A percentile compares a stretch with the other conserved stretches of the same genome.
These are phyloP conservation scores for Anticlea derivata DNA, from an alignment of 2,888 invertebrate species.

Conservation along the genomic window DNA sequence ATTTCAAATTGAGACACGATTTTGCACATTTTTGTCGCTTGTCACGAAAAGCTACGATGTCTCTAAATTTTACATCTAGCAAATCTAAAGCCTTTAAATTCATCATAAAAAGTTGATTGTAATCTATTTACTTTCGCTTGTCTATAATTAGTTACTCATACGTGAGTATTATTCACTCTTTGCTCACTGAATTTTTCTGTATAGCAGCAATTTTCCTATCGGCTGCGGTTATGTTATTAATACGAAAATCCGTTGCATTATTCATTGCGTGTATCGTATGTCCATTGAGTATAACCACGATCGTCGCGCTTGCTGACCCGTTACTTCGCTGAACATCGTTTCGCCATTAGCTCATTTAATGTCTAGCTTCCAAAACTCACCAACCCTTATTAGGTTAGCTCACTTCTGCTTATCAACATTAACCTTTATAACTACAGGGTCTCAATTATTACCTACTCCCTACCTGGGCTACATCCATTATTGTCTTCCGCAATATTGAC, in stretches of 20 bases:
- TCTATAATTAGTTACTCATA: not conserved
- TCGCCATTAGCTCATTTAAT: conserved; percentile 43
- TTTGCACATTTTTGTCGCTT: not conserved
- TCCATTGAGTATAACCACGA: conserved; percentile 23
- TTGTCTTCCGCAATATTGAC: conserved; percentile 8
- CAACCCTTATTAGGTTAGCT: conserved; percentile 11
- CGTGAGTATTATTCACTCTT: not conserved
- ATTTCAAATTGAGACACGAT: not conserved
- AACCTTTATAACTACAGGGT: not conserved
- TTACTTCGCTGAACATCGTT: conserved; percentile 39
- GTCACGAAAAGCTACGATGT: not conserved
- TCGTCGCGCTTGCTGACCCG: conserved; percentile 33
- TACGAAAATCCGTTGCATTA: conserved; percentile 34
- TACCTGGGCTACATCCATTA: conserved; percentile 1
- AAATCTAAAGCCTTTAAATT: not conserved
- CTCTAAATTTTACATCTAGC: not conserved
- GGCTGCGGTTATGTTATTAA: conserved; percentile 19
- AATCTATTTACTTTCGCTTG: not conserved
- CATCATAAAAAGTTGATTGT: not conserved
- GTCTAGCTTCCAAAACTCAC: conserved; percentile 35
- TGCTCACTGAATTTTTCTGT: conserved; percentile 4
- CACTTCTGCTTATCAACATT: conserved; percentile 3
- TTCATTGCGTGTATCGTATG: conserved; percentile 33
- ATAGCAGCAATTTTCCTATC: conserved; percentile 23
- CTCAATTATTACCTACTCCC: not conserved